Conservation (phyloP, 2,797 vertebrate genomes). For the Heterohyrax brucei region DNA sequence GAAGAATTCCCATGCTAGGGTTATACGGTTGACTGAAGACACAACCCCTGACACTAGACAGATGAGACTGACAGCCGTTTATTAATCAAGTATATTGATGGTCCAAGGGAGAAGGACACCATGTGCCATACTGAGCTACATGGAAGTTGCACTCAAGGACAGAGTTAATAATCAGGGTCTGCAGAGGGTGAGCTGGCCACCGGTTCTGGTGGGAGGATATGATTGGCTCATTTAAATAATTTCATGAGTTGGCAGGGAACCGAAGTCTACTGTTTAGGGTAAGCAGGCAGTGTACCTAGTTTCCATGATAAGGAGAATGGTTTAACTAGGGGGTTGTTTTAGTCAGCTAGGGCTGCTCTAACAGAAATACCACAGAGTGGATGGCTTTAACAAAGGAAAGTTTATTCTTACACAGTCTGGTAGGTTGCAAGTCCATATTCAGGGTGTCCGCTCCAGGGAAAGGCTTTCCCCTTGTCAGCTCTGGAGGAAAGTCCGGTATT, state of each 20-base stretch:
- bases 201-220: background rate
- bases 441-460: no score
- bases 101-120: background rate
- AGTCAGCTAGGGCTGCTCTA: no score
- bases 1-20: background rate
- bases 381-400: no score
- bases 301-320: background rate
- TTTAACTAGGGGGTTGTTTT: background rate
- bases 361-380: no score
- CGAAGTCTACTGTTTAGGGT: background rate
- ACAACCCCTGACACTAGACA: background rate
- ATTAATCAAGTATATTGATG: background rate
- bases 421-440: no score
- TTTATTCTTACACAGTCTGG: no score
- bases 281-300: background rate
- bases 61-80: background rate
- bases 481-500: no score
- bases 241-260: background rate
- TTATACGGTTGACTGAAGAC: background rate
- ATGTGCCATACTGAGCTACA: background rate
- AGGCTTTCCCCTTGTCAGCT: no score
- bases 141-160: background rate
- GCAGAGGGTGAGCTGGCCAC: background rate
- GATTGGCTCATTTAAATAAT: background rate
- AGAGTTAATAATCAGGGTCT: background rate